These are phyloP conservation scores for Ifrita kowaldi DNA, from an alignment of 2,113 vertebrate species.

Conservation along the genomic window DNA sequence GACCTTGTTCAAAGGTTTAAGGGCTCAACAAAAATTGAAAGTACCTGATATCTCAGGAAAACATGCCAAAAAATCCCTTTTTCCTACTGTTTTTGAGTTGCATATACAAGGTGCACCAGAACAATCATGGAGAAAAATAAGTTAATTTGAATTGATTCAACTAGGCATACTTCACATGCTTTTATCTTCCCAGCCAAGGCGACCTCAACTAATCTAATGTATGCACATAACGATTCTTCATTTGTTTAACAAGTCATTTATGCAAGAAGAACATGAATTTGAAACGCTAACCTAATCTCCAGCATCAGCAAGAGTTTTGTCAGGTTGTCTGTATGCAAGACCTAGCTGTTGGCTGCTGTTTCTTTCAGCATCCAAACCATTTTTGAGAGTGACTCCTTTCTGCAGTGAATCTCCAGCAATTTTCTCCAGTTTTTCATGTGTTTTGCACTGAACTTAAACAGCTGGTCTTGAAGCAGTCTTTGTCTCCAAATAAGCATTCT, in stretches of 20 bases:
- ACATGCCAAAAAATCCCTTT: not conserved
- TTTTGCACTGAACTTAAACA: not conserved
- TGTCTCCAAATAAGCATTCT: not conserved
- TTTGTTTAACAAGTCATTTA: slow-evolving; percentile 26
- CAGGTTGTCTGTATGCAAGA: not conserved
- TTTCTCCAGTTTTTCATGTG: not conserved
- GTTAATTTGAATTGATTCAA: not conserved
- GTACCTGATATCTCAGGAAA: not conserved
- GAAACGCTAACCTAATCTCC: not conserved
- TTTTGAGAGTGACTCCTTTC: not conserved
- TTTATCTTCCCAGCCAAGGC: not conserved
- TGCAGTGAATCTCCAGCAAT: not conserved
- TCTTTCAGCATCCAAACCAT: not conserved
- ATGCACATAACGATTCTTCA: not conserved
- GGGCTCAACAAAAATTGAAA: not conserved
- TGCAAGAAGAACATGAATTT: not conserved
- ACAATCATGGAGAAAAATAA: not conserved
- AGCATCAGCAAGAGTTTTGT: not conserved
- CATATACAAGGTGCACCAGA: not conserved
- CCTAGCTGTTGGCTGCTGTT: not conserved
- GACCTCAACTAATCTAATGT: not conserved
- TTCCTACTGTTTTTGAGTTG: not conserved
- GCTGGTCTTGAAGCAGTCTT: not conserved
- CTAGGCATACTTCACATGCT: not conserved
- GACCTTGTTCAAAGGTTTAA: not conserved